phyloP scores from a whole-genome alignment of 2,888 invertebrate species.

The Drosophila gaucha region DNA sequence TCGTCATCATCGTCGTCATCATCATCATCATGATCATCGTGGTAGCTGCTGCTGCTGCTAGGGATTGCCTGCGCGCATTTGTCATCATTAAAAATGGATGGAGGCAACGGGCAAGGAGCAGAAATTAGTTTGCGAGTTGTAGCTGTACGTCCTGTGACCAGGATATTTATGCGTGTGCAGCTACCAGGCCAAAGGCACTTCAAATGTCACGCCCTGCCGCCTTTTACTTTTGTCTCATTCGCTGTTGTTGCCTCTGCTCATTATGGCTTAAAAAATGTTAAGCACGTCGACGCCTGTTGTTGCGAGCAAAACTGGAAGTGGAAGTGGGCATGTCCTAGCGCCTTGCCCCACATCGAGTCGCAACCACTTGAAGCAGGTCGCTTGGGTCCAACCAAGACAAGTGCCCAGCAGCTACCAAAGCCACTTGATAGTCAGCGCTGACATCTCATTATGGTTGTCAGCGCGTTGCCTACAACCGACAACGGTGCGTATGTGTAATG shows the following conservation, averaged over 20 bases:
- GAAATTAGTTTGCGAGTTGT: slow-evolving; percentile 64
- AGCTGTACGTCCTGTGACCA: slow-evolving; percentile 29
- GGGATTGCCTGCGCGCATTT: slow-evolving; percentile 62
- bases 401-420: slow-evolving; percentile 46
- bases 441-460: slow-evolving; percentile 80
- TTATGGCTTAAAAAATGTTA: slow-evolving; percentile 76
- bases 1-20: slow-evolving; percentile 26
- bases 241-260: slow-evolving; percentile 52
- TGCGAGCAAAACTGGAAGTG: slow-evolving; percentile 44
- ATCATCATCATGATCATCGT: slow-evolving; percentile 28
- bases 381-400: slow-evolving; percentile 49
- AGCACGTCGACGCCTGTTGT: slow-evolving; percentile 72
- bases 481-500: slow-evolving; percentile 74
- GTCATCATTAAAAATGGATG: slow-evolving; percentile 71
- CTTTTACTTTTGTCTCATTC: slow-evolving; percentile 55
- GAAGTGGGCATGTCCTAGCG: slow-evolving; percentile 10
- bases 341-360: slow-evolving; percentile 13
- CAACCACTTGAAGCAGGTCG: slow-evolving; percentile 62
- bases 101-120: slow-evolving; percentile 29
- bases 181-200: slow-evolving; percentile 48
- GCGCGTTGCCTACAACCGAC: slow-evolving; percentile 55
- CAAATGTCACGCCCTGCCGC: slow-evolving; percentile 68
- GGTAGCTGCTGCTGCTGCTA: not conserved
- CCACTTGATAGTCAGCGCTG: slow-evolving; percentile 79
- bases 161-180: slow-evolving; percentile 78